phyloP scores from a whole-genome alignment of 2,113 vertebrate genomes.

The Theristicus caerulescens region DNA sequence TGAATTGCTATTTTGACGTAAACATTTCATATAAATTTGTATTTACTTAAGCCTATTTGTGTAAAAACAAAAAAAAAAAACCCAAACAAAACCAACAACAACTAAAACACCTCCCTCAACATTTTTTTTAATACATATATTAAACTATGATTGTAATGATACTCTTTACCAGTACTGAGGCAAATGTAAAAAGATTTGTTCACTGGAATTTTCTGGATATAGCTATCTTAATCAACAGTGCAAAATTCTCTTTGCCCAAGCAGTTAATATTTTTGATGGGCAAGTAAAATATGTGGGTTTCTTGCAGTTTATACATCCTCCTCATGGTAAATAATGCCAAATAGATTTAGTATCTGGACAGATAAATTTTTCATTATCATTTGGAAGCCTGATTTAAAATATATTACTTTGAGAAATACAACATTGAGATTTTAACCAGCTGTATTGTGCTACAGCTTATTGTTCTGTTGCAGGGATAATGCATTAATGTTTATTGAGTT shows the following conservation, averaged over 20 bases:
- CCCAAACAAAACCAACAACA: neutral
- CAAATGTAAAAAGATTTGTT: slow-evolving; percentile 57
- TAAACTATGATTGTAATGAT: slow-evolving; percentile 52
- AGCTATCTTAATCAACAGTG: slow-evolving; percentile 69
- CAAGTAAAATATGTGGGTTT: slow-evolving; percentile 42
- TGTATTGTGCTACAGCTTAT: slow-evolving; percentile 51
- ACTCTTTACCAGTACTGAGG: slow-evolving; percentile 28
- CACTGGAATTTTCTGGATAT: slow-evolving; percentile 68
- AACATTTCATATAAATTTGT: neutral
- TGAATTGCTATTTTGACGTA: neutral
- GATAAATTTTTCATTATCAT: slow-evolving; percentile 52
- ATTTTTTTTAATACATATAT: slow-evolving; percentile 51
- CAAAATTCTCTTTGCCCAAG: slow-evolving; percentile 19
- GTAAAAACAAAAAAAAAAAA: neutral
- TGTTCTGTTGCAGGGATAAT: slow-evolving; percentile 52
- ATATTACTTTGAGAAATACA: slow-evolving; percentile 71
- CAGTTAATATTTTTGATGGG: slow-evolving; percentile 62
- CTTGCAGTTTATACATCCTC: neutral
- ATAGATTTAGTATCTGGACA: slow-evolving; percentile 53
- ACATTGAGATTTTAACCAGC: slow-evolving; percentile 49
- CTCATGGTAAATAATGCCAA: slow-evolving; percentile 42
- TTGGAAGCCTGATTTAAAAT: slow-evolving; percentile 47
- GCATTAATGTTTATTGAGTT: slow-evolving; percentile 42
- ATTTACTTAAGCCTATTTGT: slow-evolving; percentile 20
- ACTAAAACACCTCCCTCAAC: accelerated